Evolutionary conservation across 23 tunicate species (phyloP).

Genomic region (Oikopleura albicans): DNA sequence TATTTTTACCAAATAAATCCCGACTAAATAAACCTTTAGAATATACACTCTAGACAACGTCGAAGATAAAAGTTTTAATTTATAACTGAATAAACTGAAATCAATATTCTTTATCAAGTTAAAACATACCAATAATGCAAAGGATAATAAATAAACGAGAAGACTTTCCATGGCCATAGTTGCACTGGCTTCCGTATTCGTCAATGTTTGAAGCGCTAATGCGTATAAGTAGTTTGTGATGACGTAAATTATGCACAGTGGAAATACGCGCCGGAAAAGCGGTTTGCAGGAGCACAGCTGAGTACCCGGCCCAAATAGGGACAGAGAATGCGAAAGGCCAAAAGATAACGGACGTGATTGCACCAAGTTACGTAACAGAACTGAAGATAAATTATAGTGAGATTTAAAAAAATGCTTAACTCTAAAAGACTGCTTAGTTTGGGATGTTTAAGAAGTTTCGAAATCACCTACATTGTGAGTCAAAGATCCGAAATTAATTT

Average conservation of each 20-base stretch:
- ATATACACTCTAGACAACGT: too few relatives aligned
- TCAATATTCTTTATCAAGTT: not conserved
- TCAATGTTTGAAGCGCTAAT: not conserved
- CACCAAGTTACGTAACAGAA: not conserved
- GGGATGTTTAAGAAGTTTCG: too few relatives aligned
- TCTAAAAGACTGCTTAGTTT: too few relatives aligned
- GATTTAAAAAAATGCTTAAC: too few relatives aligned
- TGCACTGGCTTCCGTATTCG: not conserved
- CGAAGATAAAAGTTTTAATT: too few relatives aligned
- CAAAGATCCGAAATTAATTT: too few relatives aligned
- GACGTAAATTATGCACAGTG: not conserved
- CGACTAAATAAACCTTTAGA: too few relatives aligned
- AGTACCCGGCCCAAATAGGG: conserved; percentile 1
- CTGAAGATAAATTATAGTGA: too few relatives aligned
- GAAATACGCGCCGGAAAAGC: not conserved
- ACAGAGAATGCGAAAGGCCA: not conserved
- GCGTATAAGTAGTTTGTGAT: not conserved
- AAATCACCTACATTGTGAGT: too few relatives aligned
- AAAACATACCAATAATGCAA: not conserved
- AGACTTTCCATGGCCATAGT: not conserved
- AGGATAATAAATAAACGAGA: not conserved
- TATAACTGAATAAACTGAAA: too few relatives aligned
- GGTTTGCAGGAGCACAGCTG: not conserved
- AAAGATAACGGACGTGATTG: not conserved
- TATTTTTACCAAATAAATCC: too few relatives aligned